A percentile compares a stretch with the other conserved stretches of the same genome.
These are phyloP conservation scores for Holotrichia oblita DNA, from an alignment of 1,140 invertebrate genomes.

Conservation along the genomic window DNA sequence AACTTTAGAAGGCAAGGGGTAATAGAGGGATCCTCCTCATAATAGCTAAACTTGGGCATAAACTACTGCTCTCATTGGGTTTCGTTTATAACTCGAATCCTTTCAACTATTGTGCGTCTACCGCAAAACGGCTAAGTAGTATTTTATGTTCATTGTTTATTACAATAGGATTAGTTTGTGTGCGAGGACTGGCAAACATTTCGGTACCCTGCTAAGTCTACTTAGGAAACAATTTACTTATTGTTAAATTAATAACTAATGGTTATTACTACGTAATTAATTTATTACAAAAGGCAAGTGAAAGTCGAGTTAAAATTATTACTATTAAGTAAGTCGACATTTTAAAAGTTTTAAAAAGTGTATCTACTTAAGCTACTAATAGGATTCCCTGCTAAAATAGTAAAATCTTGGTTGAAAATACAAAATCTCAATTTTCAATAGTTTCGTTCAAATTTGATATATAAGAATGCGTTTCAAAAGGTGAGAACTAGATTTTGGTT, in stretches of 20 bases:
- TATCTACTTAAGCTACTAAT: no score
- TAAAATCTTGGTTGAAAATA: no score
- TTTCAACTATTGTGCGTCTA: slow-evolving; percentile 23
- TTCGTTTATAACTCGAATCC: slow-evolving; percentile 25
- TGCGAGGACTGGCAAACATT: background rate
- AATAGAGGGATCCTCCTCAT: background rate
- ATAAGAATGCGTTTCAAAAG: no score
- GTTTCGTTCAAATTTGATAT: no score
- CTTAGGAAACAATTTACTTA: slow-evolving; percentile 11
- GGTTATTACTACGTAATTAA: no score
- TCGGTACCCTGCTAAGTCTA: background rate
- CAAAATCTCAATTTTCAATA: no score
- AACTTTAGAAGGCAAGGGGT: background rate
- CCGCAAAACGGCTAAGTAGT: slow-evolving; percentile 30
- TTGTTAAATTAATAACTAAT: background rate
- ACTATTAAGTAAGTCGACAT: no score
- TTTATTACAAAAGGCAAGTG: no score
- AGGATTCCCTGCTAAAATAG: no score
- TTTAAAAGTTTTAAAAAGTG: no score
- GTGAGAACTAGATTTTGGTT: no score
- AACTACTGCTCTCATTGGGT: slow-evolving; percentile 1
- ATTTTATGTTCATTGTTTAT: slow-evolving; percentile 32
- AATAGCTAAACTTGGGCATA: slow-evolving; percentile 21
- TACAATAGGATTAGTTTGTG: slow-evolving; percentile 26
- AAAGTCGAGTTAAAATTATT: no score